phyloP scores from a whole-genome alignment of 1,140 invertebrate species.

The Spodoptera litura region DNA sequence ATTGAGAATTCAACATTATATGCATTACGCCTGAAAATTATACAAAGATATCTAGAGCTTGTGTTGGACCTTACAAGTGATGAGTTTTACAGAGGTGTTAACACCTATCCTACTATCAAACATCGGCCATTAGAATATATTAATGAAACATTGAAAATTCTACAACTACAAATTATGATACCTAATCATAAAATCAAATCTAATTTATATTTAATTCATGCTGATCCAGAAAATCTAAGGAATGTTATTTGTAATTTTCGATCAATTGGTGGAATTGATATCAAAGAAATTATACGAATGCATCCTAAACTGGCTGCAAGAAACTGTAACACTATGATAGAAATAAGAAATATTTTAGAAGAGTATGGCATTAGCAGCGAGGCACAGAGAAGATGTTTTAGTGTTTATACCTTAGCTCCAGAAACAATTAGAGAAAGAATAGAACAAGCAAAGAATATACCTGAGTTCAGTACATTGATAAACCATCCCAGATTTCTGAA shows the following conservation, averaged over 20 bases:
- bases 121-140: slow-evolving; percentile 82
- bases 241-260: slow-evolving; percentile 79
- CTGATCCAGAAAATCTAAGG: slow-evolving; percentile 81
- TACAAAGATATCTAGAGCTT: slow-evolving; percentile 81
- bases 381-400: slow-evolving; percentile 74
- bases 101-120: slow-evolving; percentile 82
- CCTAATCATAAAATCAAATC: slow-evolving; percentile 82
- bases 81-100: slow-evolving; percentile 75
- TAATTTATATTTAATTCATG: slow-evolving; percentile 82
- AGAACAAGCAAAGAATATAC: slow-evolving; percentile 74
- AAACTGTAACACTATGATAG: slow-evolving; percentile 72
- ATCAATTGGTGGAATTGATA: slow-evolving; percentile 76
- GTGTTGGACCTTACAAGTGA: slow-evolving; percentile 80
- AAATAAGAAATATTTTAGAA: slow-evolving; percentile 82
- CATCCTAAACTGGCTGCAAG: slow-evolving; percentile 83
- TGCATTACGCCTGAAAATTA: slow-evolving; percentile 71
- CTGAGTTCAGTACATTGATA: slow-evolving; percentile 83
- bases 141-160: slow-evolving; percentile 79
- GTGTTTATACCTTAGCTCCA: slow-evolving; percentile 80
- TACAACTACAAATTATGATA: slow-evolving; percentile 81
- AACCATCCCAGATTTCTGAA: slow-evolving; percentile 85
- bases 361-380: slow-evolving; percentile 79
- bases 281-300: slow-evolving; percentile 78
- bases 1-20: slow-evolving; percentile 69
- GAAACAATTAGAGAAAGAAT: slow-evolving; percentile 82